Percentiles rank a stretch among this genome's conserved stretches.
phyloP scores from a whole-genome alignment of 2,113 vertebrate genomes.

The Oncorhynchus masou region DNA sequence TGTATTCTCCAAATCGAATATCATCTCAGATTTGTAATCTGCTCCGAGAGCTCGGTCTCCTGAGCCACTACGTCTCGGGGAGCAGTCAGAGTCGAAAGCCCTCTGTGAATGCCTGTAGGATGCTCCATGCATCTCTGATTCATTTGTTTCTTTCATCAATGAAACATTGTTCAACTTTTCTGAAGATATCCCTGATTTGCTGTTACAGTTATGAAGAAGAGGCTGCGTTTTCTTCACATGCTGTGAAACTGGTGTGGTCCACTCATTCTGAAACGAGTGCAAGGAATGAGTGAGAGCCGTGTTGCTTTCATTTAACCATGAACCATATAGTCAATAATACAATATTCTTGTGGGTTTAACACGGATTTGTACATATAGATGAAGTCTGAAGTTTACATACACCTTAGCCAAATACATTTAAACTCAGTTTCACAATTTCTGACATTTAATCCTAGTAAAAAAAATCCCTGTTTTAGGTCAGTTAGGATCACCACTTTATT shows the following conservation, averaged over 20 bases:
- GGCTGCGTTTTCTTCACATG: background rate
- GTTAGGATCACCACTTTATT: no score
- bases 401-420: no score
- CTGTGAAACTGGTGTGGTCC: background rate
- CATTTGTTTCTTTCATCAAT: background rate
- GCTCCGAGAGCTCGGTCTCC: background rate
- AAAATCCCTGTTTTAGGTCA: no score
- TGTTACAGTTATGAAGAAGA: background rate
- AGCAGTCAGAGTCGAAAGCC: background rate
- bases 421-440: no score
- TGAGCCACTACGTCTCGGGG: no score
- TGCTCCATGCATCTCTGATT: background rate
- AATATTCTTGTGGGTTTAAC: no score
- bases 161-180: background rate
- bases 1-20: slow-evolving; percentile 51
- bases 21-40: slow-evolving; percentile 57
- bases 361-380: no score
- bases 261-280: background rate
- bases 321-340: no score
- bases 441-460: no score
- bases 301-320: no score
- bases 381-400: no score
- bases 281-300: background rate
- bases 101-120: no score
- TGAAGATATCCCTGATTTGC: background rate